These are phyloP conservation scores for Oriolus oriolus DNA, from an alignment of 2,113 vertebrate species.

Conservation along the genomic window DNA sequence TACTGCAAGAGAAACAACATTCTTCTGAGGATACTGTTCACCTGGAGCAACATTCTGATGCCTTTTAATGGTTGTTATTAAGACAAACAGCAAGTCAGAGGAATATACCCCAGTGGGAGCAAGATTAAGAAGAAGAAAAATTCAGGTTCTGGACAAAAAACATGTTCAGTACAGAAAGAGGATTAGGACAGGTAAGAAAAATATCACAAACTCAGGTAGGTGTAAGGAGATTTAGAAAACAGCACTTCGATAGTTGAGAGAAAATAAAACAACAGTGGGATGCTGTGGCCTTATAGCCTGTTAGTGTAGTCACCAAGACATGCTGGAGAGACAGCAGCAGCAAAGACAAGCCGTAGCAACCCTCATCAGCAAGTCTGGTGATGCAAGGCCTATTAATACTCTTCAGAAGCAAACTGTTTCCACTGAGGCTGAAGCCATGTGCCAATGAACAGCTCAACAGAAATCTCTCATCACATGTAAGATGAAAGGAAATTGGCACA, in stretches of 20 bases:
- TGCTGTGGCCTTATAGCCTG: background rate
- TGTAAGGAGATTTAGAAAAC: background rate
- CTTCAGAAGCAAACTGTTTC: background rate
- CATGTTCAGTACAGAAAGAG: background rate
- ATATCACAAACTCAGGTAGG: background rate
- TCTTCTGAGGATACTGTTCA: background rate
- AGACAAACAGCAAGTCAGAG: background rate
- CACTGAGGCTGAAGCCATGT: background rate
- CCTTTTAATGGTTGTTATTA: background rate
- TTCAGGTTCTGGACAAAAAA: background rate
- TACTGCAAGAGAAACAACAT: background rate
- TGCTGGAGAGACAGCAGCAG: background rate
- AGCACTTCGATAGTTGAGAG: background rate
- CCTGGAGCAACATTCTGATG: background rate
- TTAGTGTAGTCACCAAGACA: background rate
- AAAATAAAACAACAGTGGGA: background rate
- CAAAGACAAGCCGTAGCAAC: background rate
- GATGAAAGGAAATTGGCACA: background rate
- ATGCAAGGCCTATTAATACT: background rate
- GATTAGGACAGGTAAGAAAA: background rate
- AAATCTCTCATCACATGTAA: background rate
- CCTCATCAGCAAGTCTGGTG: background rate
- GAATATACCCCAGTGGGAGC: background rate
- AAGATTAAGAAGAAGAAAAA: background rate
- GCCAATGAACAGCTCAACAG: background rate